Evolutionary conservation across 2,888 invertebrate species (phyloP), one percentile per base, ranked within the genome.

Genomic region (Leptinotarsa tumamoca): DNA sequence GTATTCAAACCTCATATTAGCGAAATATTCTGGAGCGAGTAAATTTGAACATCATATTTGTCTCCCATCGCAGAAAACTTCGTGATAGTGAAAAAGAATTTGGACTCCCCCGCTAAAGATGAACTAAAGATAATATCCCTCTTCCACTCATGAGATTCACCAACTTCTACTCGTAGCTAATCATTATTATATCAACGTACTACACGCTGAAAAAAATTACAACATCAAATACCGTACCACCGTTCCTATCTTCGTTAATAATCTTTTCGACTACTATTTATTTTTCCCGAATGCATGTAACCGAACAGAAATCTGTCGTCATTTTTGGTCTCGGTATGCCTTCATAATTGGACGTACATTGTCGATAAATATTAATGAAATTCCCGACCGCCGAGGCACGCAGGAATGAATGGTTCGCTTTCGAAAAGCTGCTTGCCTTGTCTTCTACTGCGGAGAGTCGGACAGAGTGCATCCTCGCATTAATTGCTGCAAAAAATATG

Each of bases 281-380:
- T 50, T 68, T 68, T 68, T 52, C 27, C 43, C 27, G 17, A 49
- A 73, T 63, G 43, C n/a, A 63, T 33, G 63, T 63, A 63, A 63
- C 18, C 63, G 43, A 18, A 68, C 54, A 67, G 51, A 61, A 72
- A 74, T 72, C 74, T 72, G 72, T 72, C 68, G 71, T 58, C 43
- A 50, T 71, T 71, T 49, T 74, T 71, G 68, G 68, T 52, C 54
- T 67, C 50, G 68, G 68, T 67, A 70, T 63, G 78, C 73, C 72
- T 71, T 58, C 68, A 72, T 79, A 78, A 80, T 79, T 76, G 78
- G 77, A 75, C 71, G 70, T 67, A 75, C 72, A 76, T 73, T 78
- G 75, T 77, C 71, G 71, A 79, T 80, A 77, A 78, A 80, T 79
- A 77, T 80, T 80, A 69, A 79, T 78, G 76, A 61, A 67, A 76